Percentiles rank a stretch among this genome's conserved stretches.
Conservation (phyloP, 2,888 invertebrate species). For the Falcaria lacertinaria region DNA sequence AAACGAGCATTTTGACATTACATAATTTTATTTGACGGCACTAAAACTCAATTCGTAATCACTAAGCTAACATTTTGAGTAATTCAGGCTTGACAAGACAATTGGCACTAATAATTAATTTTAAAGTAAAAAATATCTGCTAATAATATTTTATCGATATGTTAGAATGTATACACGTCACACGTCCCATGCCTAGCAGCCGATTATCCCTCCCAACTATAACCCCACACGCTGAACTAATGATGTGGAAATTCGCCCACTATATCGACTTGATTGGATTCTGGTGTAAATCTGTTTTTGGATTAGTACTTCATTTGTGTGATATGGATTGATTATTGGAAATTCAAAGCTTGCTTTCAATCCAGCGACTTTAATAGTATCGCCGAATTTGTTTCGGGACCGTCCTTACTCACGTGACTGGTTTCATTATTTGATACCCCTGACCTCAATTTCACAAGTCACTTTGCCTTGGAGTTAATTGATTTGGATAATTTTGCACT, state of each 20-base stretch:
- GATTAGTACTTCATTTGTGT: constrained; percentile 12
- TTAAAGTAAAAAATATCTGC: too few species aligned
- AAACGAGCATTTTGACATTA: too few species aligned
- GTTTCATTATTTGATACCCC: background rate
- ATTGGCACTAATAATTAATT: too few species aligned
- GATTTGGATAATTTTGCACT: background rate
- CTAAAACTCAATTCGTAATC: too few species aligned
- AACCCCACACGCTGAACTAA: constrained; percentile 12
- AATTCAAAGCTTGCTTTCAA: background rate
- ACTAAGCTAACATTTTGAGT: too few species aligned
- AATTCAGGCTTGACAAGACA: too few species aligned
- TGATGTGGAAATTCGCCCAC: constrained; percentile 22
- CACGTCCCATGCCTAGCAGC: background rate
- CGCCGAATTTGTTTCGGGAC: background rate
- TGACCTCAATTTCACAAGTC: background rate
- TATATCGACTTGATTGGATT: constrained; percentile 18
- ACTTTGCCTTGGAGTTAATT: background rate
- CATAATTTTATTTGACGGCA: too few species aligned
- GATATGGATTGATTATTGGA: constrained; percentile 7
- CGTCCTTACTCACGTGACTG: background rate
- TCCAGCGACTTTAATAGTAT: background rate
- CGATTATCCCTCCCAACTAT: background rate
- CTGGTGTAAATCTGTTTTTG: constrained; percentile 10
- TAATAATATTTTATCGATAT: too few species aligned
- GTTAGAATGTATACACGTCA: too few species aligned